phyloP scores from a whole-genome alignment of 2,888 invertebrate genomes.

The Cryptus armator region DNA sequence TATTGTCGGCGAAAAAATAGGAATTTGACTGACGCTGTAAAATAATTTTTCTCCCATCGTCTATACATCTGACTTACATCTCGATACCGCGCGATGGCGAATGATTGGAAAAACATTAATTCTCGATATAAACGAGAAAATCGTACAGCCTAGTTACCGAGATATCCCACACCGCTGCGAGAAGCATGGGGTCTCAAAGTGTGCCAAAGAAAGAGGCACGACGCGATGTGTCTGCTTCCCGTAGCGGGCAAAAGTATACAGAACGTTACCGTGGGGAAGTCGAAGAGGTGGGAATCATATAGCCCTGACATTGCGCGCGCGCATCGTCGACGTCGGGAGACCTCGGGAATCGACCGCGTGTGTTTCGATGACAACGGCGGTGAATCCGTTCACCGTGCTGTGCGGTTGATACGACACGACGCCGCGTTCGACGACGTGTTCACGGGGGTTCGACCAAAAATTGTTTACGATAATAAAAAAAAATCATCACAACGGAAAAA shows the following conservation, averaged over 20 bases:
- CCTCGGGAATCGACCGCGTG: constrained; percentile 76
- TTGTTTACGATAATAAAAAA: background rate
- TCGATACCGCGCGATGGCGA: too few relatives aligned
- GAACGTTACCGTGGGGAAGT: constrained; percentile 43
- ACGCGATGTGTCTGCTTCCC: constrained; percentile 15
- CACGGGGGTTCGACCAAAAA: background rate
- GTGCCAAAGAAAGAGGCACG: constrained; percentile 68
- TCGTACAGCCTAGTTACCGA: constrained; percentile 72
- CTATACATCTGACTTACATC: too few relatives aligned
- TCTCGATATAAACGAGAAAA: constrained; percentile 41
- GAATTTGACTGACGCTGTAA: background rate
- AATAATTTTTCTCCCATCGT: background rate
- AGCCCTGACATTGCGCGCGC: constrained; percentile 82
- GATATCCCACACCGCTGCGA: constrained; percentile 21
- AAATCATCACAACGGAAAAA: background rate
- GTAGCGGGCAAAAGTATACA: constrained; percentile 49
- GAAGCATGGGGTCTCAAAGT: constrained; percentile 51
- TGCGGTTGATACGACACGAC: constrained; percentile 16
- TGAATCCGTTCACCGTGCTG: constrained; percentile 68
- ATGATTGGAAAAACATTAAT: background rate
- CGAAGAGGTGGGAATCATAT: constrained; percentile 69
- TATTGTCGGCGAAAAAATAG: background rate
- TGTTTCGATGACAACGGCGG: constrained; percentile 69
- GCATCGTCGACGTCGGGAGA: constrained; percentile 62
- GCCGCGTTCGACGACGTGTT: background rate